A percentile compares a stretch with the other conserved stretches of the same genome.
phyloP scores from a whole-genome alignment of 2,888 invertebrate genomes.

The Trissonchulus latispiculum region DNA sequence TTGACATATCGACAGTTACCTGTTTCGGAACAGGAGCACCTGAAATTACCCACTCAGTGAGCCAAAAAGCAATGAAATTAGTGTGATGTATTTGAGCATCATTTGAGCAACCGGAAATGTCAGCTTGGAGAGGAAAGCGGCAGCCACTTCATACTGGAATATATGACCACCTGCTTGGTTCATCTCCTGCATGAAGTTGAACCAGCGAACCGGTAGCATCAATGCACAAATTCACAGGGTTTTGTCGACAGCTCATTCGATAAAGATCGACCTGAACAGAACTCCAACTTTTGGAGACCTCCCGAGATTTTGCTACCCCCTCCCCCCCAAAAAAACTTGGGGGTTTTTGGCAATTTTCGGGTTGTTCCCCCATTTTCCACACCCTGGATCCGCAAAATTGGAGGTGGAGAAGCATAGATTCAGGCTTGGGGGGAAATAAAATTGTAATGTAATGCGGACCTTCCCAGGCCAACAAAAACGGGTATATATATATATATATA shows the following conservation, averaged over 20 bases:
- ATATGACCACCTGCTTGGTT: neutral
- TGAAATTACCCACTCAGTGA: neutral
- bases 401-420: too few relatives aligned
- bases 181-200: neutral
- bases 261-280: neutral
- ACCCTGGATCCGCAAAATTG: too few relatives aligned
- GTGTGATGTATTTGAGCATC: neutral
- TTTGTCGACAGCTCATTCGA: neutral
- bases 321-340: too few relatives aligned
- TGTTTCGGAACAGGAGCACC: neutral
- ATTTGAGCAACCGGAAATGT: neutral
- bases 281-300: too few relatives aligned
- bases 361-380: too few relatives aligned
- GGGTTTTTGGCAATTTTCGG: too few relatives aligned
- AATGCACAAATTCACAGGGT: neutral
- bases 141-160: neutral
- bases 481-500: too few relatives aligned
- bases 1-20: neutral
- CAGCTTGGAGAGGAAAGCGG: neutral
- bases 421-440: too few relatives aligned
- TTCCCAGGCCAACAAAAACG: too few relatives aligned
- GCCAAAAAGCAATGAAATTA: neutral
- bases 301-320: too few relatives aligned
- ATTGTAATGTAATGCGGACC: too few relatives aligned
- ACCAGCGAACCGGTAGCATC: neutral